Conservation (phyloP, 2,113 vertebrate species). For the Epinephelus fuscoguttatus region DNA sequence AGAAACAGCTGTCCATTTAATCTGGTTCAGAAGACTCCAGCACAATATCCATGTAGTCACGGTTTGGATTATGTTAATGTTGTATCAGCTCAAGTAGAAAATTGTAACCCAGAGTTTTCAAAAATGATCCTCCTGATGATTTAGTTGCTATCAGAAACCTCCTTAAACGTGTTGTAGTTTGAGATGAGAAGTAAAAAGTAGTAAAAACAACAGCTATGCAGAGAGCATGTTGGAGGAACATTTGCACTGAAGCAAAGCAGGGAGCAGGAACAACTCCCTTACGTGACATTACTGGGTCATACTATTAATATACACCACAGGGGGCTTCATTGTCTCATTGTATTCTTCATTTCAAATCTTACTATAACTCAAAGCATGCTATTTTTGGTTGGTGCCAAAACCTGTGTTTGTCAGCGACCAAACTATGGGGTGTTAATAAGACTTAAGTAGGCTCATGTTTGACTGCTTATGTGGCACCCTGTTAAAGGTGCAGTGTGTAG, state of each 20-base stretch:
- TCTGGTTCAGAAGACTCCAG: background rate
- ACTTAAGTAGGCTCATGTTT: background rate
- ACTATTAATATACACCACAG: slow-evolving; percentile 69
- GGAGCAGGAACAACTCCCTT: too few relatives aligned
- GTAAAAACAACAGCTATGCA: too few relatives aligned
- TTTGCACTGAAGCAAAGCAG: too few relatives aligned
- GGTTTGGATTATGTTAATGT: too few relatives aligned
- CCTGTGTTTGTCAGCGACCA: slow-evolving; percentile 8
- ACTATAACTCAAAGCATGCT: slow-evolving; percentile 37
- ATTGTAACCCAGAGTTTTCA: background rate
- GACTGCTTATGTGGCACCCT: background rate
- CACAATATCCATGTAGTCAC: too few relatives aligned
- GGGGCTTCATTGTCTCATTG: slow-evolving; percentile 49
- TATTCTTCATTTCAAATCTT: slow-evolving; percentile 58
- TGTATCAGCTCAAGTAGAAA: too few relatives aligned
- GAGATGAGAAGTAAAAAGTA: too few relatives aligned
- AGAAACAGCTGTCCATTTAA: background rate
- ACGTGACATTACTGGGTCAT: slow-evolving; percentile 76
- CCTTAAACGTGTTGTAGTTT: slow-evolving; percentile 7
- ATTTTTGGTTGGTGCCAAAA: slow-evolving; percentile 23
- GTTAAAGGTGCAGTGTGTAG: background rate
- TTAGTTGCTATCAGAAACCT: background rate
- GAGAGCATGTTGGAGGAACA: too few relatives aligned
- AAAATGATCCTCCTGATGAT: background rate
- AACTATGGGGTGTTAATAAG: background rate